Conservation (phyloP, 1,140 invertebrate species). For the Chrysomallon squamiferum region DNA sequence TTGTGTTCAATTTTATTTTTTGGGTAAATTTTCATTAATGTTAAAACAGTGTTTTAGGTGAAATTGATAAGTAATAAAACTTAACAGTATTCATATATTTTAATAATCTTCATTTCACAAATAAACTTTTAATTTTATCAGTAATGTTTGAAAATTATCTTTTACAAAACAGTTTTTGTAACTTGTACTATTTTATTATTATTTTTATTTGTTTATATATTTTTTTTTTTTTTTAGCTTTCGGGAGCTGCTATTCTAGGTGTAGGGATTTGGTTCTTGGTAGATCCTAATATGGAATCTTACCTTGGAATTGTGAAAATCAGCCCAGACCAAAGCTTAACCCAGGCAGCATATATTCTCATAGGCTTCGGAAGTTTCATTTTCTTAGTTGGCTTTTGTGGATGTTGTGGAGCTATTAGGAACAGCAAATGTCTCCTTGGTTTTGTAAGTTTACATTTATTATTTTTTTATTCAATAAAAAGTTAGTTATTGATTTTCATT, state of each 20-base stretch:
- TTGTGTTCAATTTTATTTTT: conserved; percentile 78
- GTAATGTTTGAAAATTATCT: too few relatives aligned
- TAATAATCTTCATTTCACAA: too few relatives aligned
- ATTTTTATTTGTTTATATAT: too few relatives aligned
- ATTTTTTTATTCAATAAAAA: neutral
- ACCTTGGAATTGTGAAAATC: conserved; percentile 60
- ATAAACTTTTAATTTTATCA: too few relatives aligned
- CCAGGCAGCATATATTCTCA: conserved; percentile 67
- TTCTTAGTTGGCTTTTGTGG: conserved; percentile 87
- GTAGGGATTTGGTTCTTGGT: conserved; percentile 77
- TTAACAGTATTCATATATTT: too few relatives aligned
- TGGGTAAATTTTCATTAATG: conserved; percentile 79
- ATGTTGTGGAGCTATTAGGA: conserved; percentile 85
- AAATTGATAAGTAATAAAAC: too few relatives aligned
- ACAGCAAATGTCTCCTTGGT: conserved; percentile 84
- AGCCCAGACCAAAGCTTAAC: conserved; percentile 65
- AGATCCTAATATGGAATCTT: conserved; percentile 74
- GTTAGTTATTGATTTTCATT: neutral
- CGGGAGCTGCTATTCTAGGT: conserved; percentile 73
- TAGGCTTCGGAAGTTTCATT: conserved; percentile 80
- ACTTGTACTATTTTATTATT: too few relatives aligned
- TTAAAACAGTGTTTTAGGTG: too few relatives aligned
- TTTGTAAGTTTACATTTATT: conserved; percentile 68
- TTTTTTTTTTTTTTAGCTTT: conserved; percentile 76
- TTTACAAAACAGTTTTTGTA: too few relatives aligned